These are phyloP conservation scores for Muschampia plurimacula DNA, from an alignment of 2,888 invertebrate genomes.

Conservation along the genomic window DNA sequence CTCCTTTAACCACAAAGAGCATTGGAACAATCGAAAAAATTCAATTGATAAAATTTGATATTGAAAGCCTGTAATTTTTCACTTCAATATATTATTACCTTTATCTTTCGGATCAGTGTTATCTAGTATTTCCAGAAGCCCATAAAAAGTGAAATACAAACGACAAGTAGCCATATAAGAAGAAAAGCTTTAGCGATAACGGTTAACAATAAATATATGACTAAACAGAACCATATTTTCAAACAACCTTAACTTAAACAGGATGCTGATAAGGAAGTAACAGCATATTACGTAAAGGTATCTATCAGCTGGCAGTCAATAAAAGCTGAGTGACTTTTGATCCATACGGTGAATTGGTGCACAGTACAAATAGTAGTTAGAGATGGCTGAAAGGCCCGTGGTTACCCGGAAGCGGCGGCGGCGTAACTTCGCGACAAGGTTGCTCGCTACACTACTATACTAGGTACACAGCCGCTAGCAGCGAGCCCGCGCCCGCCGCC, in stretches of 20 bases:
- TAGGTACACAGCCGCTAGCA: background rate
- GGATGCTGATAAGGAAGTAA: conserved; percentile 29
- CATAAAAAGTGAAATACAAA: no score
- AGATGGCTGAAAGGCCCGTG: conserved; percentile 69
- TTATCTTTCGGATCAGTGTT: no score
- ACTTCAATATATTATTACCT: no score
- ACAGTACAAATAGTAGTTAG: conserved; percentile 16
- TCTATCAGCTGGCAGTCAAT: conserved; percentile 29
- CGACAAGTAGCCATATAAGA: no score
- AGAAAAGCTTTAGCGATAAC: no score
- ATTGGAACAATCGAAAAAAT: no score
- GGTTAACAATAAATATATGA: background rate
- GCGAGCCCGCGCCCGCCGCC: conserved; percentile 53
- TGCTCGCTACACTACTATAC: conserved; percentile 50
- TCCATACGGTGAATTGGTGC: conserved; percentile 34
- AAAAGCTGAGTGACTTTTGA: conserved; percentile 30
- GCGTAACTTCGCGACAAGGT: conserved; percentile 75
- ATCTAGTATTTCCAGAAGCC: no score
- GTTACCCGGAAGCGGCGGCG: conserved; percentile 73
- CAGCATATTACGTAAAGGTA: conserved; percentile 15
- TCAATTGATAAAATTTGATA: no score
- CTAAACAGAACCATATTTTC: no score
- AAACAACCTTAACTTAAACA: conserved; percentile 10
- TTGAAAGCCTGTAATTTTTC: no score
- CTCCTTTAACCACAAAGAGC: background rate